Base-by-base conservation (phyloP, 2,888 invertebrate genomes). In the Aphidius colemani region DNA sequence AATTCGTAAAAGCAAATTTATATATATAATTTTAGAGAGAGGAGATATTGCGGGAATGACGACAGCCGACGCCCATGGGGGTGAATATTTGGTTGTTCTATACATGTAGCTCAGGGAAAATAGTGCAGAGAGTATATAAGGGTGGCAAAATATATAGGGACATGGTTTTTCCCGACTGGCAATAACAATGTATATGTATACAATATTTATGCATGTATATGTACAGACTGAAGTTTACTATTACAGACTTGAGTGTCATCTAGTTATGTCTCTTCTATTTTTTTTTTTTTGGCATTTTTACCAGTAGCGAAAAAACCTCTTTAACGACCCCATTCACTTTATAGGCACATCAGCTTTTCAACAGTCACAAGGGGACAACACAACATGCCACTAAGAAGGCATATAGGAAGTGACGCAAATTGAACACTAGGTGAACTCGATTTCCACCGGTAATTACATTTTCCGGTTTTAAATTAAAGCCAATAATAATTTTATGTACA, bases 381-480 rank as follows among this genome's bases (percentile, higher is more conserved):
- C 59, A 59, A 55, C 53, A 74, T 72, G 74, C 67, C 75, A 72
- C 69, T 77, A 80, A 80, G 81, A 77, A 79, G 79, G 78, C 79
- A 74, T 79, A 78, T 80, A 81, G 80, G 80, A 81, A 81, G 76
- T 78, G 76, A 73, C 72, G 80, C 73, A 77, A 81, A 79, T 80
- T 77, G 79, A 77, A 77, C 77, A 74, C 74, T 73, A 70, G 73
- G 73, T 74, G 78, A 81, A 81, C 79, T 80, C 78, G 76, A 81
- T 81, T 81, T 76, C 79, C 74, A 72, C 74, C 77, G 78, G 78
- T 80, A 80, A 80, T 79, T 73, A 73, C 67, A 67, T 72, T 75
- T 79, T 80, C 80, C 78, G 78, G 69, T 78, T 74, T 72, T 72
- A 75, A 72, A 74, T 61, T 48, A 51, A 57, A 60, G 59, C 30